These are phyloP conservation scores for Chlorospingus semifuscus DNA, from an alignment of 2,797 vertebrate genomes.

Conservation along the genomic window DNA sequence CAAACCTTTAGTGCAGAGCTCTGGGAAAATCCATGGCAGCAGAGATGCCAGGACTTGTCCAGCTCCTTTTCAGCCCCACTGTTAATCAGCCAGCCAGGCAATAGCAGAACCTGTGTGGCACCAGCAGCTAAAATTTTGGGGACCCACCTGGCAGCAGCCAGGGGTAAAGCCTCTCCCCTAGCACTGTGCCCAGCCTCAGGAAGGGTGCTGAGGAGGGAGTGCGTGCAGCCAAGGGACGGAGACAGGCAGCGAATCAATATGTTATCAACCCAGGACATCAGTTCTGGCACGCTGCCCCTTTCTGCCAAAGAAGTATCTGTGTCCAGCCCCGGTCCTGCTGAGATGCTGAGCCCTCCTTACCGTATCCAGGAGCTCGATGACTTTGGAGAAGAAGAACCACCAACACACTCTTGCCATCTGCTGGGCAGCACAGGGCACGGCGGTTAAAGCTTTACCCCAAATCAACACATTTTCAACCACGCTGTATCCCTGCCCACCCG, in stretches of 20 bases:
- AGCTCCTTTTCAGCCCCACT: neutral
- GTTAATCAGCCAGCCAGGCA: neutral
- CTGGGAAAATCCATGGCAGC: neutral
- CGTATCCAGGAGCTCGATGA: conserved; percentile 76
- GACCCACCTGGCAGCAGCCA: neutral
- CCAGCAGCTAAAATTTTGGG: neutral
- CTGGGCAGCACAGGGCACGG: conserved; percentile 25
- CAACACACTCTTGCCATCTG: conserved; percentile 87
- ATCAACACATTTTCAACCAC: neutral
- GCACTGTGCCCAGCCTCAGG: neutral
- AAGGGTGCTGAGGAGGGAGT: neutral
- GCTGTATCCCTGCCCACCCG: neutral
- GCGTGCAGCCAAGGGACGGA: neutral
- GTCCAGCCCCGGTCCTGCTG: neutral
- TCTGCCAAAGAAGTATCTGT: neutral
- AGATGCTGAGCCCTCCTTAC: conserved; percentile 29
- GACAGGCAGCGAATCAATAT: neutral
- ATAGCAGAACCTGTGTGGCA: neutral
- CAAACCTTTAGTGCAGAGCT: neutral
- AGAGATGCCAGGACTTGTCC: neutral
- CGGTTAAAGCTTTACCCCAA: neutral
- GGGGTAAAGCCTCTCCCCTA: neutral
- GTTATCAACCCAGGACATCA: neutral
- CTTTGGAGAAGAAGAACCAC: conserved; percentile 85
- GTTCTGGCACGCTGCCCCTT: neutral